phyloP scores from a whole-genome alignment of 2,888 invertebrate genomes.

The Ferrisia virgata region DNA sequence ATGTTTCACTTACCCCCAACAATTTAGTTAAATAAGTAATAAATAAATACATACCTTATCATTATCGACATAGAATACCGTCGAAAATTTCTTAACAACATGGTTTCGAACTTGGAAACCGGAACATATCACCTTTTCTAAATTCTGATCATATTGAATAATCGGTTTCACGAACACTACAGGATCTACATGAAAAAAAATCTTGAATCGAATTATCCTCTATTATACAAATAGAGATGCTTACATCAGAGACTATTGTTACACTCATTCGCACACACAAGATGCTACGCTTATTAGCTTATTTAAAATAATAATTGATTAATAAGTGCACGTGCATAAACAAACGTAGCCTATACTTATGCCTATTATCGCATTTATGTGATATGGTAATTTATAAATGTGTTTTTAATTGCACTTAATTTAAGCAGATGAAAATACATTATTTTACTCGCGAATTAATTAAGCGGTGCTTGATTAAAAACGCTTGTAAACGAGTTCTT shows the following conservation, averaged over 20 bases:
- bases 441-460: slow-evolving; percentile 13
- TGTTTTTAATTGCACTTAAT: slow-evolving; percentile 12
- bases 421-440: slow-evolving; percentile 9
- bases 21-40: not conserved
- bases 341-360: not conserved
- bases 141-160: not conserved
- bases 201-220: not conserved
- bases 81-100: not conserved
- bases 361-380: not conserved
- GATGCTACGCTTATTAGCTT: too few relatives aligned
- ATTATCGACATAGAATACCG: not conserved
- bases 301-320: not conserved
- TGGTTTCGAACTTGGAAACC: not conserved
- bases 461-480: not conserved
- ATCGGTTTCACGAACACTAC: not conserved
- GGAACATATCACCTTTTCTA: not conserved
- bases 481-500: not conserved
- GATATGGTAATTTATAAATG: not conserved
- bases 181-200: not conserved
- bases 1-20: too few relatives aligned
- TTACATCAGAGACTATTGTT: too few relatives aligned
- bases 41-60: not conserved
- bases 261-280: too few relatives aligned
- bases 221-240: too few relatives aligned
- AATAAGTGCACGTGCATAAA: not conserved